Evolutionary conservation across 1,140 invertebrate genomes (phyloP), one percentile per base, ranked within the genome.

Genomic region (Drosophila malerkotliana): DNA sequence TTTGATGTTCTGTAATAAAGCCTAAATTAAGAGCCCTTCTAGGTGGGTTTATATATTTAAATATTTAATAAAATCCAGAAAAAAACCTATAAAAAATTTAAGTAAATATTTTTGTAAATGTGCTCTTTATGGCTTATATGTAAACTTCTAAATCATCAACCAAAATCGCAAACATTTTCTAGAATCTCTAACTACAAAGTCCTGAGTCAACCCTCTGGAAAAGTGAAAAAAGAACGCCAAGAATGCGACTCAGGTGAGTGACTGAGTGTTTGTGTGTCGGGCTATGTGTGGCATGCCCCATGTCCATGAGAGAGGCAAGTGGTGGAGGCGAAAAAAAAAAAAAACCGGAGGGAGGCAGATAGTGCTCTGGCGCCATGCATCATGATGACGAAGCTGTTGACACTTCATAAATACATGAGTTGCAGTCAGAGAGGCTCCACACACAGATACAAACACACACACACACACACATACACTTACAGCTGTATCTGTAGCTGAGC

Each of bases 341-440:
- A 32, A 21, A 24, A 1, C 21, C 0, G 21, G 21, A 2, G 2
- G 34, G 48, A 59, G 60, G 53, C 60, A 77, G 68, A 81, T 77
- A 71, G 73, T 75, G 76, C 64, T 30, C 51, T 68, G 53, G 53
- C 56, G 52, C 69, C 66, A 87, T 85, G 77, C 82, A 85, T 87
- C 82, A 85, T 80, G 80, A 73, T 80, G 80, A 77, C 74, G 82
- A 87, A 68, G 74, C 74, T 85, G 82, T 85, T 85, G 82, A 85
- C 82, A 85, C 82, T 85, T 85, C 82, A 85, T 85, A 85, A 85
- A 85, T 85, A 85, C 82, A 85, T 85, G 82, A 87, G 78, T 85
- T 85, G 78, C 82, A 85, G 81, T 74, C 77, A 58, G 53, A 66
- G 45, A 41, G 55, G 51, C 59, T 39, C 26, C 34, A 8, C 47